Base-by-base conservation (phyloP, 2,113 vertebrate genomes). In the Ameiurus melas region DNA sequence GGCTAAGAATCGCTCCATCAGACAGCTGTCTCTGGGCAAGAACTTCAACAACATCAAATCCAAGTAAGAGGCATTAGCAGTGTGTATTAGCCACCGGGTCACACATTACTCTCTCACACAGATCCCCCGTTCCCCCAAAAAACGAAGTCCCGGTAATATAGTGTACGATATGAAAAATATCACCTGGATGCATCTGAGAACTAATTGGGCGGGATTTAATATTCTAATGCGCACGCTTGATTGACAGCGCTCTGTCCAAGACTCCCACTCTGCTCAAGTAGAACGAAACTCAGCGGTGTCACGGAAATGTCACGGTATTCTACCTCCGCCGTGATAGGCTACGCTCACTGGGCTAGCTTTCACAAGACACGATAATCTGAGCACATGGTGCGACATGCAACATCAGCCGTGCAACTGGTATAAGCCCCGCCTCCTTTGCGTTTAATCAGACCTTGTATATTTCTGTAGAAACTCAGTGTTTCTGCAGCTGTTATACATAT, bases 41-140 rank as follows among this genome's bases (percentile, higher is more conserved):
- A 99, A 99, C 94, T 99, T 99, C 95, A 99, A 96, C 95, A 99
- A 98, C 95, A 99, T 99, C 96, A 99, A 99, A 94, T 96, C 98
- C 94, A 99, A 99, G 98, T 99, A 95, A 88, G 80, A 53, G 7
- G 13, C 60, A 27, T 57, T 51, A 12, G 87, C 20, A 75, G 51
- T 71, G 36, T 64, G 25, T 87, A n/a, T n/a, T 14, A 68, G n/a
- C 78, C 53, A 33, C 3, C 0, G 51, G n/a, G 1, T 55, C 36
- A 43, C 20, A 17, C 4, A 33, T 16, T 1, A 16, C 5, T 75
- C 4, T 77, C 1, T 25, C 9, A 6, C 27, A 33, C 79, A 81
- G 16, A 58, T 22, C 19, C 30, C 51, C 7, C 51, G 30, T 55
- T 53, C 2, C 14, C 47, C 30, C 1, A 36, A 36, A 1, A 36